A percentile compares a stretch with the other conserved stretches of the same genome.
Evolutionary conservation across 2,797 vertebrate genomes (phyloP).

Genomic region (Centropyge bicolor): DNA sequence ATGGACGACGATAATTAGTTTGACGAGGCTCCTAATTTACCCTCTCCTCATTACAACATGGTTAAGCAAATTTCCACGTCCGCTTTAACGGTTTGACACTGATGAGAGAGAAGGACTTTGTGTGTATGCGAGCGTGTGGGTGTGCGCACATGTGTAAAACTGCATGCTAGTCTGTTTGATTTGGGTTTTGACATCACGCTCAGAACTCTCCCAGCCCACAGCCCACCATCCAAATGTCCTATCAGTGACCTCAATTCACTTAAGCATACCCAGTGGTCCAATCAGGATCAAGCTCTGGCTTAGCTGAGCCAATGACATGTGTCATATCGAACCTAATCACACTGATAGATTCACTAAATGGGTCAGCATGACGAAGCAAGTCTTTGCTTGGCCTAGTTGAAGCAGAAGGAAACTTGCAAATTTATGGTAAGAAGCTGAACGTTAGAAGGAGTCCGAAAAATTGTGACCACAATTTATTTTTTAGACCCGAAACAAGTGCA

Average conservation of each 20-base stretch:
- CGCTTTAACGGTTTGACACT: conserved; percentile 67
- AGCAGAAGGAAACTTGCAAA: conserved; percentile 28
- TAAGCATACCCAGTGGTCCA: conserved; percentile 53
- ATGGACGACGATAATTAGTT: conserved; percentile 63
- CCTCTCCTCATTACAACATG: conserved; percentile 57
- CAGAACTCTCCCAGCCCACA: conserved; percentile 44
- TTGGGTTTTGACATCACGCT: conserved; percentile 53
- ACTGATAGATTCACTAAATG: conserved; percentile 63
- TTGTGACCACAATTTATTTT: conserved; percentile 22
- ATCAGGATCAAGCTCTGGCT: conserved; percentile 56
- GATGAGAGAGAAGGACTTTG: conserved; percentile 59
- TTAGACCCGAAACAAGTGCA: conserved; percentile 15
- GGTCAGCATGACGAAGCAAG: conserved; percentile 44
- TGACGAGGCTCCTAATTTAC: conserved; percentile 62
- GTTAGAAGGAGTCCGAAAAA: conserved; percentile 8
- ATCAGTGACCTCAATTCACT: conserved; percentile 68
- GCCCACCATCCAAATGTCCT: conserved; percentile 48
- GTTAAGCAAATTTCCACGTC: conserved; percentile 69
- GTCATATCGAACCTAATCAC: conserved; percentile 70
- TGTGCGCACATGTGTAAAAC: conserved; percentile 26
- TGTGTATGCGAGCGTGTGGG: conserved; percentile 22
- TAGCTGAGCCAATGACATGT: conserved; percentile 56
- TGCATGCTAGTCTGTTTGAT: conserved; percentile 61
- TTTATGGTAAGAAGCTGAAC: conserved; percentile 5
- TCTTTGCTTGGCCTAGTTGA: conserved; percentile 31